These are phyloP conservation scores for Habrosyne pyritoides DNA, from an alignment of 2,888 invertebrate species.

Conservation along the genomic window DNA sequence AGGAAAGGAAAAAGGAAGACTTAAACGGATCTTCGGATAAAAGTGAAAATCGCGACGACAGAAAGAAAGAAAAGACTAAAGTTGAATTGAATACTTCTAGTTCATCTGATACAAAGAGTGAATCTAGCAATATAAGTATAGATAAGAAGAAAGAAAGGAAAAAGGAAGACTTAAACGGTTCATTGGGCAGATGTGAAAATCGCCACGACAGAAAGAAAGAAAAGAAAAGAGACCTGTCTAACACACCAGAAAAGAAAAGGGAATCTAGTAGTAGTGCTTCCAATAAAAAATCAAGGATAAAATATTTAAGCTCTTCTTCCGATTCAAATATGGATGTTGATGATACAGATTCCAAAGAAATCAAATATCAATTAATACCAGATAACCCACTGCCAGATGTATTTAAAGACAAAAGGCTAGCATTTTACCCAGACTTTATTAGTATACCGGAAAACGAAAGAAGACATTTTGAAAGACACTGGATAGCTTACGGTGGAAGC, in stretches of 20 bases:
- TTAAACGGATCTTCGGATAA: no score
- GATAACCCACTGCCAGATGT: slow-evolving; percentile 66
- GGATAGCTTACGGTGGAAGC: slow-evolving; percentile 85
- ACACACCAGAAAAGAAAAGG: slow-evolving; percentile 17
- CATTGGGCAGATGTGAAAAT: slow-evolving; percentile 13
- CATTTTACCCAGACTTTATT: slow-evolving; percentile 76
- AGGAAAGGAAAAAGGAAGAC: slow-evolving; percentile 9
- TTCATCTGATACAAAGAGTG: slow-evolving; percentile 17
- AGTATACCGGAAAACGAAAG: slow-evolving; percentile 67
- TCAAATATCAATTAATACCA: slow-evolving; percentile 41
- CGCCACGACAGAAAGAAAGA: slow-evolving; percentile 6
- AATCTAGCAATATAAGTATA: slow-evolving; percentile 17
- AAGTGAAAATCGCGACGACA: no score
- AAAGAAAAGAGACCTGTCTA: slow-evolving; percentile 9
- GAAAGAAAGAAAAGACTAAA: slow-evolving; percentile 14
- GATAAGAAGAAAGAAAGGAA: slow-evolving; percentile 16
- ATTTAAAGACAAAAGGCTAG: slow-evolving; percentile 61
- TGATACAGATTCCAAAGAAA: slow-evolving; percentile 17
- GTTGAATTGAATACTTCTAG: not conserved
- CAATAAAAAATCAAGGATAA: slow-evolving; percentile 15
- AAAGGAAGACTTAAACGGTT: slow-evolving; percentile 21
- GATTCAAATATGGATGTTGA: slow-evolving; percentile 17
- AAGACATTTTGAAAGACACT: slow-evolving; percentile 80
- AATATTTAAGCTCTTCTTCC: slow-evolving; percentile 7
- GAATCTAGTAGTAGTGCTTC: slow-evolving; percentile 16